Evolutionary conservation across 2,888 invertebrate genomes (phyloP), one percentile per base, ranked within the genome.

Genomic region (Andrena bicolor): DNA sequence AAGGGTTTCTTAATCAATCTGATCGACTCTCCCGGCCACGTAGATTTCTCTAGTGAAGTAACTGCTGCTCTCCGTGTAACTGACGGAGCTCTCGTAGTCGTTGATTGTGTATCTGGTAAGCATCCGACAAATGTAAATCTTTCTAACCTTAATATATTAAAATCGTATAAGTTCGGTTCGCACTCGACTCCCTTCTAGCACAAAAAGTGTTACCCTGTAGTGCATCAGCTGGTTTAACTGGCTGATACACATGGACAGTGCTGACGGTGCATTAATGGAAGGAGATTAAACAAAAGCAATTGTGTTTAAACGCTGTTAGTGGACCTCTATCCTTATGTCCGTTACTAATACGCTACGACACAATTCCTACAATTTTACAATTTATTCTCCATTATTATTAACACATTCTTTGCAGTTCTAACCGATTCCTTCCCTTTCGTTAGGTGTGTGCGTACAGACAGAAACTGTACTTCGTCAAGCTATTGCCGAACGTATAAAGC

Each of bases 1-100:
- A 97, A 97, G 94, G 99, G 99, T 95, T 99, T 99, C 96, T 97
- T 99, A 95, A 99, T 99, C 95, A 99, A 99, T 95, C 95, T 99
- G 95, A 99, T 99, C 91, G 99, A 99, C 95, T 99, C 99, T 26
- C 99, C 99, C 90, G 99, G 99, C 88, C 99, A 99, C 97, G 99
- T 99, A 93, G 99, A 99, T 95, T 99, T 99, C 96, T 99, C 99
- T 3, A 99, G 99, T 88, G 99, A 99, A 95, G 99, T 99, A 89
- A 99, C 99, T 74, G 99, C 99, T 92, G 99, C 99, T 90, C 97
- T 99, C 88, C 98, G 99, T 96, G 99, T 99, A 68, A 99, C 99
- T 93, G 99, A 99, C 95, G 99, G 99, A 94, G 99, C 99, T 91
- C 96, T 99, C 82, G 99, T 99, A 74, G 99, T 99, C 69, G 99